Conservation (phyloP, 2,113 vertebrate species). For the Cercopithecus mona region DNA sequence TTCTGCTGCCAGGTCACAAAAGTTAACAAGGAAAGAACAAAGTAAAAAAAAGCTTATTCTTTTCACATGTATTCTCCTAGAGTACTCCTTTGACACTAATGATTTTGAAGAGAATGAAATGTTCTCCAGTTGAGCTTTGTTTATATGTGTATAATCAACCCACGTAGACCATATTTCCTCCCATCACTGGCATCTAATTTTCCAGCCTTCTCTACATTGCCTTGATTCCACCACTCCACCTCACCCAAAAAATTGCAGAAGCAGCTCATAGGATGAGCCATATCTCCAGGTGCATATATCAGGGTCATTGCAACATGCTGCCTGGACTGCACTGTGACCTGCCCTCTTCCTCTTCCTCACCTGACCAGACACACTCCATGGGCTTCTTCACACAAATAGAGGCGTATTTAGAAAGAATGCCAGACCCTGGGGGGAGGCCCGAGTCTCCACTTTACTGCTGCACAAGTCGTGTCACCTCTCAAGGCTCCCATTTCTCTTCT, state of each 20-base stretch:
- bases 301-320: too few species aligned
- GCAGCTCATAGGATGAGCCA: not conserved
- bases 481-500: not conserved
- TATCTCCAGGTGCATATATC: not conserved
- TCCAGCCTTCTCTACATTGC: not conserved
- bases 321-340: not conserved
- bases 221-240: not conserved
- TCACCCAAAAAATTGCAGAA: not conserved
- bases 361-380: fast-evolving
- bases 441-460: not conserved
- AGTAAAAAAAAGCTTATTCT: not conserved
- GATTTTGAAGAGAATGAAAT: not conserved
- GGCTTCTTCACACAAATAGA: not conserved
- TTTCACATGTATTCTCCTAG: not conserved
- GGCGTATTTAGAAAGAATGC: not conserved
- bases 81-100: not conserved
- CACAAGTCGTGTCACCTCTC: not conserved
- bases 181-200: not conserved
- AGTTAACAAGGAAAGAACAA: not conserved
- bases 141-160: not conserved
- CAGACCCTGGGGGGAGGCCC: not conserved
- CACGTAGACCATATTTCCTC: not conserved
- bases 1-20: not conserved
- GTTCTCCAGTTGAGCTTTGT: not conserved
- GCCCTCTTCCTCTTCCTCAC: not conserved